phyloP scores from a whole-genome alignment of 2,113 vertebrate species.

The Indri indri region DNA sequence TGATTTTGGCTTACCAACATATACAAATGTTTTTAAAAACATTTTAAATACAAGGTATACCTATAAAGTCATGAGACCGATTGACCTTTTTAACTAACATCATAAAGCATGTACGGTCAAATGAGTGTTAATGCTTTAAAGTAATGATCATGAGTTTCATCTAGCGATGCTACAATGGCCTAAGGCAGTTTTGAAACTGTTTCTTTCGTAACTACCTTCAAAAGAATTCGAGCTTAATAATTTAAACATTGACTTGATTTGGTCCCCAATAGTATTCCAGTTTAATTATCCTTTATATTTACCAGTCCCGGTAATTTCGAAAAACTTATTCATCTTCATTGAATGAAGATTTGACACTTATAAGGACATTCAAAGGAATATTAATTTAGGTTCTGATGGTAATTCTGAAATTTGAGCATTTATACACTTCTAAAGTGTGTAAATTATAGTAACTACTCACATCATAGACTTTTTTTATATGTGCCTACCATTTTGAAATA shows the following conservation, averaged over 20 bases:
- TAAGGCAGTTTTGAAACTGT: conserved; percentile 20
- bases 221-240: background rate
- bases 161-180: background rate
- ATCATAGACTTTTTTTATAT: background rate
- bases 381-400: conserved; percentile 14
- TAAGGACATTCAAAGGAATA: background rate
- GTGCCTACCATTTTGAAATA: conserved; percentile 18
- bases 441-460: conserved; percentile 15
- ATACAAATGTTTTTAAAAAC: background rate
- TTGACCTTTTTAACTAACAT: background rate
- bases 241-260: conserved; percentile 38
- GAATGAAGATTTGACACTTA: conserved; percentile 2
- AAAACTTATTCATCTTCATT: conserved; percentile 10
- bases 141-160: background rate
- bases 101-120: background rate
- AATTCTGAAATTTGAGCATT: conserved; percentile 38
- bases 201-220: conserved; percentile 40
- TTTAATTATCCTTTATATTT: conserved; percentile 8
- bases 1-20: background rate
- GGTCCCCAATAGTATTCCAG: conserved; percentile 11
- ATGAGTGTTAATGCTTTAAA: background rate
- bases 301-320: background rate
- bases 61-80: conserved; percentile 58
- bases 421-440: background rate
- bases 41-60: conserved; percentile 31